These are phyloP conservation scores for Ctenosaura bakeri DNA, from an alignment of 2,797 vertebrate species.

Conservation along the genomic window DNA sequence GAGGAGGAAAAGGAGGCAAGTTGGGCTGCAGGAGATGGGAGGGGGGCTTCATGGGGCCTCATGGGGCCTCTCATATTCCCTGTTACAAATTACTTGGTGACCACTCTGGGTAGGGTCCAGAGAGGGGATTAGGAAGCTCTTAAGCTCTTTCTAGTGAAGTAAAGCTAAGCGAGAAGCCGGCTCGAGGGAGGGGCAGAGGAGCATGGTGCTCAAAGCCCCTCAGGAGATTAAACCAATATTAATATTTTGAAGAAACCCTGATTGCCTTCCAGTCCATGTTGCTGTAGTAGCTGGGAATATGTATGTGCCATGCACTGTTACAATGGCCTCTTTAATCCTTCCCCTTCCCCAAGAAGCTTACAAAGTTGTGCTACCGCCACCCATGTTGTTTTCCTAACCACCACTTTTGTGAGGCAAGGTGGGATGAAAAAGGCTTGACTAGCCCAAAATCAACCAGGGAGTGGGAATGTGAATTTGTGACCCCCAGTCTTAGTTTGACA, in stretches of 20 bases:
- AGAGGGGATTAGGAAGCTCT: neutral
- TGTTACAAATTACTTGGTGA: neutral
- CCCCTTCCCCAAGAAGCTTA: neutral
- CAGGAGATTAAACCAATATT: neutral
- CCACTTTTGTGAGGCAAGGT: neutral
- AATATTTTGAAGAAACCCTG: slow-evolving; percentile 16
- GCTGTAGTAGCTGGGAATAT: neutral
- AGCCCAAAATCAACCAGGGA: neutral
- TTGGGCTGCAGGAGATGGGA: neutral
- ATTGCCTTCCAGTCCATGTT: neutral
- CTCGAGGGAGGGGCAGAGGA: neutral
- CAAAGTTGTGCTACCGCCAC: neutral
- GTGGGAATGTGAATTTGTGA: neutral
- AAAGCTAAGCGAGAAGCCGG: neutral
- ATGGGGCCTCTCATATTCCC: neutral
- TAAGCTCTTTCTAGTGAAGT: neutral
- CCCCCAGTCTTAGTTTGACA: neutral
- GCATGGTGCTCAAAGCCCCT: neutral
- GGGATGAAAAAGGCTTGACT: neutral
- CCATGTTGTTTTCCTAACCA: neutral
- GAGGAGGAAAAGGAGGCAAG: neutral
- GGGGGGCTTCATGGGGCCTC: neutral
- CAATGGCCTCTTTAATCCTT: neutral
- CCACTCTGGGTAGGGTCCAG: neutral
- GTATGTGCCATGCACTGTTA: neutral